Base-by-base conservation (phyloP, 2,797 vertebrate species). In the Phoebastria nigripes region DNA sequence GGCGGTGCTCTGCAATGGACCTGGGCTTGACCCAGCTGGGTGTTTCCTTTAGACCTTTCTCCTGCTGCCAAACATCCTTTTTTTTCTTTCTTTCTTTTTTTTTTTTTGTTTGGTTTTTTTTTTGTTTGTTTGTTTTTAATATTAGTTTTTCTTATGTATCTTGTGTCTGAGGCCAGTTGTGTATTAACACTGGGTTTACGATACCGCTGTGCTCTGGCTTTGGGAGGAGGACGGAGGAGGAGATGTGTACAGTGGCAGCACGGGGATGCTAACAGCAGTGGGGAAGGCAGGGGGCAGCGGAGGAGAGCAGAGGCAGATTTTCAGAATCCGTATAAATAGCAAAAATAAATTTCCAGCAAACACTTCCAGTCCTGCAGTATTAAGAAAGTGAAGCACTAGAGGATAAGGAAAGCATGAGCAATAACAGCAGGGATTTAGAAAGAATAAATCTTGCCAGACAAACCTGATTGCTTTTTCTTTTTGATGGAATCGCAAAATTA, bases 391-490 rank as follows among this genome's bases (percentile, higher is more conserved):
- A 97, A 96, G 93, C 95, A 96, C 88, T 33, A 71, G 90, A 97
- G 95, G 96, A 97, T 97, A 96, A 97, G 94, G 93, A 77, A 94
- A 95, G 92, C 96, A 94, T 92, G 90, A 97, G 93, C 87, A 94
- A 96, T 97, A 97, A 95, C 93, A 97, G 94, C 87, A 87, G 92
- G 96, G 96, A 96, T 94, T 96, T 97, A 96, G 92, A 51, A 94
- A 90, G 93, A 96, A 96, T 96, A 95, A 95, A 94, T 96, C 96
- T 96, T 90, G 82, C 96, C 95, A 94, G 94, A 96, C 90, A 97
- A 95, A 97, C 86, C 92, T 95, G 93, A 97, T 97, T 97, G 94
- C 94, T 96, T 97, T 96, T 97, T 93, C 91, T 94, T 96, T 95
- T 91, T 96, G 96, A 96, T 93, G 94, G 95, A 97, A 97, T 96